phyloP scores from a whole-genome alignment of 2,113 vertebrate genomes.

The Semnornis frantzii region DNA sequence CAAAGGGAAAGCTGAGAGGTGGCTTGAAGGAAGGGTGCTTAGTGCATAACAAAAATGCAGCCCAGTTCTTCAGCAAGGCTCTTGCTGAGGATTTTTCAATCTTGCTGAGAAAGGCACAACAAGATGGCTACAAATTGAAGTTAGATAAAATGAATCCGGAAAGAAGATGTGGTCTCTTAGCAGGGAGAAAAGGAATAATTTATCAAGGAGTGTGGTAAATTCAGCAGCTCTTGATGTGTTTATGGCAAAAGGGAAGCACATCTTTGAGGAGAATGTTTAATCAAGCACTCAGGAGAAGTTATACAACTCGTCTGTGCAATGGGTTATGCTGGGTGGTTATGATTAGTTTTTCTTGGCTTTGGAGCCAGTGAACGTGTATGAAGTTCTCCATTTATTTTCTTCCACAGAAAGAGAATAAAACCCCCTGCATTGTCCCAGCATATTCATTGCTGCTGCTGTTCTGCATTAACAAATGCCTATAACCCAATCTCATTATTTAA shows the following conservation, averaged over 20 bases:
- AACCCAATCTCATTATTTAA: slow-evolving; percentile 28
- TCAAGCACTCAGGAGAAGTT: slow-evolving; percentile 33
- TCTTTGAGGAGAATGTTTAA: slow-evolving; percentile 36
- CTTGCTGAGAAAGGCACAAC: background rate
- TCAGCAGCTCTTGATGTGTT: slow-evolving; percentile 33
- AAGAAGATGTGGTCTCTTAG: slow-evolving; percentile 1
- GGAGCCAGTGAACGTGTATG: background rate
- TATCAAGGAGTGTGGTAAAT: slow-evolving; percentile 43
- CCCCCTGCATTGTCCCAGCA: background rate
- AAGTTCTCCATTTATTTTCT: slow-evolving; percentile 50
- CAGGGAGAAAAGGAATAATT: slow-evolving; percentile 34
- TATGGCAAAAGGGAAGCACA: slow-evolving; percentile 28
- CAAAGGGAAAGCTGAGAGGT: background rate
- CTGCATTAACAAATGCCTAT: slow-evolving; percentile 43
- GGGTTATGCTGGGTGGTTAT: background rate
- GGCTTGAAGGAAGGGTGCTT: background rate
- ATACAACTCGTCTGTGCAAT: background rate
- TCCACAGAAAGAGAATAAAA: slow-evolving; percentile 11
- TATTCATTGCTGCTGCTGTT: slow-evolving; percentile 47
- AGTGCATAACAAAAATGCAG: background rate
- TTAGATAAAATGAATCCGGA: slow-evolving; percentile 24
- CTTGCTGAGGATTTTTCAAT: slow-evolving; percentile 11
- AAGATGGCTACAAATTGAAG: slow-evolving; percentile 34
- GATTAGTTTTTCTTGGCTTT: slow-evolving; percentile 44
- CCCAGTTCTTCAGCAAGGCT: background rate